Evolutionary conservation across 2,888 invertebrate genomes (phyloP), one percentile per base, ranked within the genome.

Genomic region (Ferrisia virgata): DNA sequence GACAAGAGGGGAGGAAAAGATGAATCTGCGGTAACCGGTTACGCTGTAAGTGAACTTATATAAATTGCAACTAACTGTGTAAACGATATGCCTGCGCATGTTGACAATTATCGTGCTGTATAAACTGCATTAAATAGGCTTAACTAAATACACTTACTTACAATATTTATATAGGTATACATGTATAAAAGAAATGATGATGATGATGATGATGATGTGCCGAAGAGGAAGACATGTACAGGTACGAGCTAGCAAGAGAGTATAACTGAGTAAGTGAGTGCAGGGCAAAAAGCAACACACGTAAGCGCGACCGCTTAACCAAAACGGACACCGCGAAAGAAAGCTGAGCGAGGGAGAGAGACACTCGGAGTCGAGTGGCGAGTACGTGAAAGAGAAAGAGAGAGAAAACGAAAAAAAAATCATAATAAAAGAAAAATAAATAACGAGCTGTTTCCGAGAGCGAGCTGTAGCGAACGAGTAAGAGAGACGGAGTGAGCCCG

Each of bases 371-470:
- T 6, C 9, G 8, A 13, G 40, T 9, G 28, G 36, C 25, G 25
- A 58, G 18, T 25, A 82, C 13, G 15, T 28, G 25, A 33, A 5
- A 22, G 15, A 28, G 36, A 11, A 78, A 15, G 78, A 28, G 40
- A 36, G 13, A 31, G 9, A n/a, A 36, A 31, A 58, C 36, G 58
- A 11, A 31, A 84, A 80, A 84, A 85, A 84, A 85, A 79, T 83
- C 83, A 82, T 79, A 79, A 85, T 85, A 84, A 84, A 84, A 79
- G 69, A 79, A 47, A n/a, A 79, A 36, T 40, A 79, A 79, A 79
- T 79, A 58, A 84, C 79, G 64, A 39, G 33, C 78, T 43, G 40
- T 40, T 76, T 9, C 43, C 64, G 47, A 78, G 85, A 81, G 36
- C 28, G 79, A 78, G 81, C n/a, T n/a, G n/a, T n/a, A n/a, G n/a